Evolutionary conservation across 92 coral and sea anemone species (phyloP).

Genomic region (Zoanthus solanderi): DNA sequence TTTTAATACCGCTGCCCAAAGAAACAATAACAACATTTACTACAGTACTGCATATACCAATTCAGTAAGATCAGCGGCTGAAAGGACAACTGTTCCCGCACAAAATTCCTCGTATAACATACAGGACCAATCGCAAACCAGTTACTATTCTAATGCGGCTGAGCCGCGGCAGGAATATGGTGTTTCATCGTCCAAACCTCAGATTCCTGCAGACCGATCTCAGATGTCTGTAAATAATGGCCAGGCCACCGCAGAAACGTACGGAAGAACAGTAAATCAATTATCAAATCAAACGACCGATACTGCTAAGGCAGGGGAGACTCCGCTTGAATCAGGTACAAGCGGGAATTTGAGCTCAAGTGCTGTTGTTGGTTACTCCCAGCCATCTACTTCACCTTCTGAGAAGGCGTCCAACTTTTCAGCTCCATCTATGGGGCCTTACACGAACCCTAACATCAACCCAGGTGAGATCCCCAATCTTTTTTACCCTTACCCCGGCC

Average conservation of each 20-base stretch:
- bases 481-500: conserved; percentile 3
- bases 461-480: conserved; percentile 43
- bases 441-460: neutral
- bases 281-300: neutral
- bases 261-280: conserved; percentile 6
- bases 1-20: conserved; percentile 39
- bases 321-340: neutral
- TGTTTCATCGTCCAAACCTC: neutral
- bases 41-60: conserved; percentile 31
- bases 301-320: neutral
- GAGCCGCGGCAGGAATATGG: neutral
- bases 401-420: conserved; percentile 1
- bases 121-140: conserved; percentile 28
- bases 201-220: conserved; percentile 3
- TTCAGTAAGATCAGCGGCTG: neutral
- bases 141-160: neutral
- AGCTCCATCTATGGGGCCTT: conserved; percentile 3
- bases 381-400: conserved; percentile 1
- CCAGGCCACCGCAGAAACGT: neutral
- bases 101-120: neutral
- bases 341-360: neutral
- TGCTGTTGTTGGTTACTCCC: neutral
- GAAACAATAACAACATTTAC: conserved; percentile 30
- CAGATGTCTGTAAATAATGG: neutral
- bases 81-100: neutral